Conservation (phyloP, 2,888 invertebrate species). For the Icerya purchasi region DNA sequence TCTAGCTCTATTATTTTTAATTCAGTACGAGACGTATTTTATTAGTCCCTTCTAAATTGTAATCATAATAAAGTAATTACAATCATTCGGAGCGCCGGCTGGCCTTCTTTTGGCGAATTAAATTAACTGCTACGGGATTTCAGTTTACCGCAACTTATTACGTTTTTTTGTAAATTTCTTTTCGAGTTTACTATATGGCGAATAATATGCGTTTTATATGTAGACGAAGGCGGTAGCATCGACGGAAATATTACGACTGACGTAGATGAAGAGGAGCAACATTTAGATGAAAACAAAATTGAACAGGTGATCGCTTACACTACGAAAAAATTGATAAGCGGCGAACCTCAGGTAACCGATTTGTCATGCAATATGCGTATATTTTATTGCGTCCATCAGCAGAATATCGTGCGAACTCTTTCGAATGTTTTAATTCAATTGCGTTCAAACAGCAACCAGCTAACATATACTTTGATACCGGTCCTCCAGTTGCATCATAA, state of each 20-base stretch:
- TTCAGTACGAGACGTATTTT: too few species aligned
- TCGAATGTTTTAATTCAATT: conserved; percentile 17
- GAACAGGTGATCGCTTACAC: conserved; percentile 31
- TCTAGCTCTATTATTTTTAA: too few species aligned
- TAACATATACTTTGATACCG: conserved; percentile 55
- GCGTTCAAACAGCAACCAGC: conserved; percentile 23
- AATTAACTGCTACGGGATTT: too few species aligned
- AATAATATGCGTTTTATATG: conserved; percentile 28
- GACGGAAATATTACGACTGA: conserved; percentile 9
- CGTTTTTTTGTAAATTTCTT: too few species aligned
- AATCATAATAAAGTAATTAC: too few species aligned
- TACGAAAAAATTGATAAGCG: conserved; percentile 27
- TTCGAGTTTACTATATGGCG: conserved; percentile 7
- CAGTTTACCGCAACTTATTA: neutral
- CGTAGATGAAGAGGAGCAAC: conserved; percentile 4
- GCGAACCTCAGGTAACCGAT: conserved; percentile 20
- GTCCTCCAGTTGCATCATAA: conserved; percentile 58
- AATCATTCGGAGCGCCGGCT: too few species aligned
- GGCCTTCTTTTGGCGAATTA: too few species aligned
- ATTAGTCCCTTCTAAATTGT: too few species aligned
- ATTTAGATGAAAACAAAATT: conserved; percentile 18
- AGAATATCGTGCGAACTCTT: conserved; percentile 13
- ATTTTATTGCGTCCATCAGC: conserved; percentile 15
- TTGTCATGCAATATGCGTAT: conserved; percentile 14
- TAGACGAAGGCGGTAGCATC: conserved; percentile 25